phyloP scores from a whole-genome alignment of 2,888 invertebrate species.

The Taenaris catops region DNA sequence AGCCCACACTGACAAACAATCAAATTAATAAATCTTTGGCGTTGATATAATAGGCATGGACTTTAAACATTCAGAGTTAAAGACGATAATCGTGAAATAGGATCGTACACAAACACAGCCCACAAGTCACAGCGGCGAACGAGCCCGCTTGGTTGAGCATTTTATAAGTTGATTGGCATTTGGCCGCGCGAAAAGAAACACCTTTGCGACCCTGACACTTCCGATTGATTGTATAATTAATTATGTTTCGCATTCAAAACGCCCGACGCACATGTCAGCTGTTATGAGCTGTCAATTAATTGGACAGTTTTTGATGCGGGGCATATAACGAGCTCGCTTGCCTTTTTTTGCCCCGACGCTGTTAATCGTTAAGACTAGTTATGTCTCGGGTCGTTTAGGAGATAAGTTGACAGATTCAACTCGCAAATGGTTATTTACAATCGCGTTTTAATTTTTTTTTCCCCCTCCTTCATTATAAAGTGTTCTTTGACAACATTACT shows the following conservation, averaged over 20 bases:
- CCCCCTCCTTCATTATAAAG: conserved; percentile 1
- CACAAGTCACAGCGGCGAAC: conserved; percentile 31
- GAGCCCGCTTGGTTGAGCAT: conserved; percentile 55
- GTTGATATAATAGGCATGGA: no score
- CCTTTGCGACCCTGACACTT: conserved; percentile 67
- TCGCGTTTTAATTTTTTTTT: conserved; percentile 28
- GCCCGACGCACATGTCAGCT: conserved; percentile 52
- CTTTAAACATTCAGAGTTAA: no score
- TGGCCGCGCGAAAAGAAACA: conserved; percentile 73
- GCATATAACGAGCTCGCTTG: conserved; percentile 35
- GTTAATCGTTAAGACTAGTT: conserved; percentile 55
- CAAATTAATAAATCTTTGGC: no score
- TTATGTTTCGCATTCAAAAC: conserved; percentile 69
- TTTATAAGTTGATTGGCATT: conserved; percentile 71
- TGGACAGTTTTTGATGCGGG: conserved; percentile 68
- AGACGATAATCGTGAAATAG: no score
- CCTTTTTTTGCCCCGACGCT: conserved; percentile 36
- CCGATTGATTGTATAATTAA: conserved; percentile 77
- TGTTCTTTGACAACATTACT: conserved; percentile 25
- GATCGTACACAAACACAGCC: no score
- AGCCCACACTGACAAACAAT: no score
- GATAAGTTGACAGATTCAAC: conserved; percentile 55
- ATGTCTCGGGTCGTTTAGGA: conserved; percentile 35
- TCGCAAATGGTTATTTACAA: conserved; percentile 44
- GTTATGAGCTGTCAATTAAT: conserved; percentile 73